Evolutionary conservation across 2,797 vertebrate genomes (phyloP), one percentile per base, ranked within the genome.

Genomic region (Phalloptychus januarius): DNA sequence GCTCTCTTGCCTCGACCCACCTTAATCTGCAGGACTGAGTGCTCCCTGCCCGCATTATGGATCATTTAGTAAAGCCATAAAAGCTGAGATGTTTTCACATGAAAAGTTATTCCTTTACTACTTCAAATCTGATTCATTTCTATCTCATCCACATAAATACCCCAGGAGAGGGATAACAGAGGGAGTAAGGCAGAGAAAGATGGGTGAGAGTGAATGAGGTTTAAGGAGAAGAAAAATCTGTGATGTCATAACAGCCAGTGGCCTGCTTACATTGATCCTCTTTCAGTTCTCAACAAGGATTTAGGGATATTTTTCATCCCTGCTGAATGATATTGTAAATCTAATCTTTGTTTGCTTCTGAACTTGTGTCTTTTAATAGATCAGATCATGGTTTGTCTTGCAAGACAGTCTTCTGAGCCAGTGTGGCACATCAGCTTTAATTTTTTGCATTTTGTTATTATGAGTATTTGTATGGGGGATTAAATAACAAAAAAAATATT

Each of bases 11-110:
- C 89, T 76, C 75, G 73, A 85, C 88, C 89, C 80, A 74, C 89
- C 90, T 88, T 85, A 92, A 94, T 94, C 93, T 91, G 85, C 78
- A 82, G 91, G 90, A 94, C 92, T 90, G 90, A 93, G 92, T 88
- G 90, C 88, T 91, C 90, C 91, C 90, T 89, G 78, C 88, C 87
- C 38, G 88, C 93, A 95, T 96, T 95, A 96, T 95, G 92, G 93
- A 94, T 94, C 95, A 93, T 96, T 96, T 96, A 96, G 95, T 91
- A 91, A 92, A 91, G 92, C 92, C 89, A 94, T 96, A 95, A 96
- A 96, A 94, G 87, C 92, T 87, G 86, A 94, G 95, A 94, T 95
- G 95, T 95, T 95, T 95, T 95, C 95, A 94, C 95, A 95, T 95
- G 94, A 96, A 95, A 96, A 94, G 94, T 95, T 95, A 96, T 95